Conservation (phyloP, 2,888 invertebrate genomes). For the Lordiphosa fenestrarum region DNA sequence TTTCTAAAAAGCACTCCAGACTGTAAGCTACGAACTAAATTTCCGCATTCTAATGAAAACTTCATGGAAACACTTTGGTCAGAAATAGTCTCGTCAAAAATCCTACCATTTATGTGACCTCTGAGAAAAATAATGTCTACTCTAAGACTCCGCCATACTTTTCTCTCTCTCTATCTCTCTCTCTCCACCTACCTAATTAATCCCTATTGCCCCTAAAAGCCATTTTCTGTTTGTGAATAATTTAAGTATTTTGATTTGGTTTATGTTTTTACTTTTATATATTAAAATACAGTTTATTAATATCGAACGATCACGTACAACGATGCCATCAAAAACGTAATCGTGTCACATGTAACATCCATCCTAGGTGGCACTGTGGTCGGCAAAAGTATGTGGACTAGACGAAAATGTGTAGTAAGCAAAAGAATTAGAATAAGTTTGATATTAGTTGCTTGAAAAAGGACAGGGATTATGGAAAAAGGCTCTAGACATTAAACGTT, state of each 20-base stretch:
- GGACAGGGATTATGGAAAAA: background rate
- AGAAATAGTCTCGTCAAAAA: conserved; percentile 68
- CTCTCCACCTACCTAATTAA: conserved; percentile 7
- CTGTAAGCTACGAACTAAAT: conserved; percentile 53
- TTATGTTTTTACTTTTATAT: conserved; percentile 37
- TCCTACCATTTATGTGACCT: conserved; percentile 18
- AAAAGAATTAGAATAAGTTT: too few relatives aligned
- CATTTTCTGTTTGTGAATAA: conserved; percentile 7
- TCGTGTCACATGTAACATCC: conserved; percentile 41
- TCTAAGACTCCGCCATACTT: conserved; percentile 4
- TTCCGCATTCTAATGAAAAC: conserved; percentile 12
- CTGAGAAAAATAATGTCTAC: conserved; percentile 3
- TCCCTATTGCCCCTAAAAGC: background rate
- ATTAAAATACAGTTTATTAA: conserved; percentile 24
- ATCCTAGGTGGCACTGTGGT: conserved; percentile 8
- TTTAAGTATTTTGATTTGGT: conserved; percentile 31
- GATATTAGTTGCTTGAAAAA: too few relatives aligned
- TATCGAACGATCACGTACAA: conserved; percentile 45
- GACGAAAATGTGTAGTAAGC: too few relatives aligned
- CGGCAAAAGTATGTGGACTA: conserved; percentile 2
- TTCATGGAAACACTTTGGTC: background rate
- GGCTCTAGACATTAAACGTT: too few relatives aligned
- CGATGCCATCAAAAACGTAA: conserved; percentile 65
- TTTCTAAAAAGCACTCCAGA: conserved; percentile 21
- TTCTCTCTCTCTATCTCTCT: conserved; percentile 2